These are phyloP conservation scores for Cygnus olor DNA, from an alignment of 2,797 vertebrate genomes.

Conservation along the genomic window DNA sequence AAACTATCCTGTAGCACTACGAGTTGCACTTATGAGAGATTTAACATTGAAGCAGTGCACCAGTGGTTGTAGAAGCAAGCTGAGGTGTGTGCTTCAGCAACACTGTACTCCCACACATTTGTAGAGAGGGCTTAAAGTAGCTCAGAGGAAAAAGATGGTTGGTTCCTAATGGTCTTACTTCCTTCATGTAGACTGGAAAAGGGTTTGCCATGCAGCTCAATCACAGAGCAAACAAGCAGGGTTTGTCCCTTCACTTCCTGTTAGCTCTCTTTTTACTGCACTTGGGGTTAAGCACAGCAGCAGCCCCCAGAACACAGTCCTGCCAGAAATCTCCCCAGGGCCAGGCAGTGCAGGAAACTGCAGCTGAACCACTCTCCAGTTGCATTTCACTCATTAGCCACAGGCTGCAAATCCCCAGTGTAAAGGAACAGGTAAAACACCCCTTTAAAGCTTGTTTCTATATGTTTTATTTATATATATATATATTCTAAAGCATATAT, in stretches of 20 bases:
- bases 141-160: background rate
- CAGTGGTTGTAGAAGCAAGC: rapidly evolving
- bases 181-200: too few species aligned
- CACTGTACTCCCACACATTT: rapidly evolving
- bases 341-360: background rate
- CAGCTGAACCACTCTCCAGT: background rate
- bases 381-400: background rate
- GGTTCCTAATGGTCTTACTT: rapidly evolving
- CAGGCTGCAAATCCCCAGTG: background rate
- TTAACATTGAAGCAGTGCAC: rapidly evolving
- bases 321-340: too few species aligned
- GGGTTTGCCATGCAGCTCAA: rapidly evolving
- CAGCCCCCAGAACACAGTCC: background rate
- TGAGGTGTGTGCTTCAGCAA: background rate
- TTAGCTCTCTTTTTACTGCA: background rate
- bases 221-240: too few species aligned
- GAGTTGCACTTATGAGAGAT: background rate
- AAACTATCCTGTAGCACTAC: background rate
- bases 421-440: background rate
- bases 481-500: background rate
- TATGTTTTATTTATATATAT: background rate
- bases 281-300: background rate
- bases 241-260: background rate
- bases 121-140: background rate
- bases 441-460: background rate